phyloP scores from a whole-genome alignment of 2,888 invertebrate genomes.

The Leptopterna dolabrata region DNA sequence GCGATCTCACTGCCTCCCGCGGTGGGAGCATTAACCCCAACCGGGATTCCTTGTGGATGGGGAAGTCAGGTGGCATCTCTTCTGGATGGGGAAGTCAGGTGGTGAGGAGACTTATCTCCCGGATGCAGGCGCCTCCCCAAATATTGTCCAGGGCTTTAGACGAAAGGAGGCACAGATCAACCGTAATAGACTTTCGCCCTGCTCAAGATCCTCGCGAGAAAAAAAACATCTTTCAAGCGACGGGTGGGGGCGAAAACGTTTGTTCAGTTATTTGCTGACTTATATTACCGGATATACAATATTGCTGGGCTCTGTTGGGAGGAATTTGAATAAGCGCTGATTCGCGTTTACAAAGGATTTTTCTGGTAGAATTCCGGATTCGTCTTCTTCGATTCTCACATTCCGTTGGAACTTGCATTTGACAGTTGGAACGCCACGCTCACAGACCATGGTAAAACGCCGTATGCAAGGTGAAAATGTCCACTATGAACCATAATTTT shows the following conservation, averaged over 20 bases:
- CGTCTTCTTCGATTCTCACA: background rate
- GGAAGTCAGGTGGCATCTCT: background rate
- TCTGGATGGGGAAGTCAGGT: background rate
- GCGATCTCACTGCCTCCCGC: background rate
- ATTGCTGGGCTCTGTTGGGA: background rate
- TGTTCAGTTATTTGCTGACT: constrained; percentile 2
- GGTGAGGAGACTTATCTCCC: constrained; percentile 17
- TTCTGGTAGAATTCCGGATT: background rate
- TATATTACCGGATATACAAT: background rate
- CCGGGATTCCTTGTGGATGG: background rate
- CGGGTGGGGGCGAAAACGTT: background rate
- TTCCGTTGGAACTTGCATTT: background rate
- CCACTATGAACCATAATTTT: too few relatives aligned
- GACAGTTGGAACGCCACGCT: too few relatives aligned
- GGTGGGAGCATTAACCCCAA: background rate
- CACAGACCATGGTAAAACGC: too few relatives aligned
- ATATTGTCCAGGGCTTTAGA: constrained; percentile 41
- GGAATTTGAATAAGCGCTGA: background rate
- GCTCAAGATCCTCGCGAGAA: background rate
- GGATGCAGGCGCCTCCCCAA: constrained; percentile 31
- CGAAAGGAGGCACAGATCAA: constrained; percentile 18
- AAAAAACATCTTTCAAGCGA: background rate
- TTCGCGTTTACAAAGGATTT: background rate
- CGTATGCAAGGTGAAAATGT: too few relatives aligned
- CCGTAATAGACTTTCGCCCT: constrained; percentile 28